phyloP scores from a whole-genome alignment of 2,113 vertebrate genomes.

The Illadopsis cleaveri region DNA sequence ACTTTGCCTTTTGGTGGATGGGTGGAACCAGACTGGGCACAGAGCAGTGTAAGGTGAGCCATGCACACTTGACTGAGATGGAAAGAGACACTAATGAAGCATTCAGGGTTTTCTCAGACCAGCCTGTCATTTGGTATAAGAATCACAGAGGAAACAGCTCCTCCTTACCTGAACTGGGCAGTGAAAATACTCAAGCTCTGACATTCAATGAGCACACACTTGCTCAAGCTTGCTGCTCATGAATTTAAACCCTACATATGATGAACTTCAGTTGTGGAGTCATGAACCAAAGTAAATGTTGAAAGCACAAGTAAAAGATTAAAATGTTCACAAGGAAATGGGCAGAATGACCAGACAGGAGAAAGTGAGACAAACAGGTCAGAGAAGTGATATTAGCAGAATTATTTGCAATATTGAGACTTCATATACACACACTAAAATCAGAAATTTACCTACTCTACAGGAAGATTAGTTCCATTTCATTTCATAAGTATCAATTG shows the following conservation, averaged over 20 bases:
- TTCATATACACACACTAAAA: neutral
- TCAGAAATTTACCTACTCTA: neutral
- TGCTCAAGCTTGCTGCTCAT: neutral
- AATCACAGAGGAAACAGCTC: slow-evolving; percentile 13
- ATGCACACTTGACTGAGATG: neutral
- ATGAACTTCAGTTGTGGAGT: neutral
- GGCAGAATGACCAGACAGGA: neutral
- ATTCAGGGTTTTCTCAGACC: slow-evolving; percentile 29
- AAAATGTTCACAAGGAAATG: neutral
- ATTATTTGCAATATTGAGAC: neutral
- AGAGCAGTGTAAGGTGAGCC: neutral
- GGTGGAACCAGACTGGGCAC: neutral
- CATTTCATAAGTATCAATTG: neutral
- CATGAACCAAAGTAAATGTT: neutral
- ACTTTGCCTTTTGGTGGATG: neutral
- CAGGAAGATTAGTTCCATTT: neutral
- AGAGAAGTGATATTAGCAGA: neutral
- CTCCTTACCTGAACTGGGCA: neutral
- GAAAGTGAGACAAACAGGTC: neutral
- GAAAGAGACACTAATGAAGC: neutral
- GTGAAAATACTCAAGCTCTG: neutral
- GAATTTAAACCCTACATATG: neutral
- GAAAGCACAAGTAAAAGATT: neutral
- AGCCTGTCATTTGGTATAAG: slow-evolving; percentile 29
- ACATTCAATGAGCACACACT: neutral